Percentiles rank a stretch among this genome's conserved stretches.
Evolutionary conservation across 1,140 invertebrate species (phyloP).

Genomic region (Plutomurus gul): DNA sequence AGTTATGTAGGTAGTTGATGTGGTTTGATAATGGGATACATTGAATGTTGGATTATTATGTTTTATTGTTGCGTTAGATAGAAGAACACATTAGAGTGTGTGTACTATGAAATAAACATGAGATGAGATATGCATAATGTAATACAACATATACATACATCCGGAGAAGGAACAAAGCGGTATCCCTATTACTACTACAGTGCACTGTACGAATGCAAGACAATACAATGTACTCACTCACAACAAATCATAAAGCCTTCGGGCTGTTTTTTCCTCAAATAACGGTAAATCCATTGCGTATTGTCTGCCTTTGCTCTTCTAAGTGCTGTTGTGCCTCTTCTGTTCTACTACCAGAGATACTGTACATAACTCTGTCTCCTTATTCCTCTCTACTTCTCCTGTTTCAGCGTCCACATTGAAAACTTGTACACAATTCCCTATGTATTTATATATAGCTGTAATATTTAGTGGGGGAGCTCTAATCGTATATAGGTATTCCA

Average conservation of each 20-base stretch:
- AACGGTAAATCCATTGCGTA: slow-evolving; percentile 26
- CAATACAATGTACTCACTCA: not conserved
- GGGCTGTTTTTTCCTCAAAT: not conserved
- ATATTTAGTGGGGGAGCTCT: no score
- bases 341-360: not conserved
- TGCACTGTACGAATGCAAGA: not conserved
- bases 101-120: not conserved
- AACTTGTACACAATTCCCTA: no score
- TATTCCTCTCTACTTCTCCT: no score
- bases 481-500: no score
- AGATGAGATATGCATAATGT: not conserved
- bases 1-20: no score
- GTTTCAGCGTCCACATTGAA: no score
- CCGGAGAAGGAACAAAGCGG: slow-evolving; percentile 16
- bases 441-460: no score
- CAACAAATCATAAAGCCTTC: not conserved
- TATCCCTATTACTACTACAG: not conserved
- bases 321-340: not conserved
- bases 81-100: not conserved
- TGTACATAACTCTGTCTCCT: no score
- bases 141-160: not conserved
- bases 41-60: not conserved
- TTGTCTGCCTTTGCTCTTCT: not conserved
- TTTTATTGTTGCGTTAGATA: not conserved
- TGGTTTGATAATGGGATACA: not conserved